Evolutionary conservation across 2,888 invertebrate species (phyloP), one percentile per base, ranked within the genome.

Genomic region (Pemphredon lugubris): DNA sequence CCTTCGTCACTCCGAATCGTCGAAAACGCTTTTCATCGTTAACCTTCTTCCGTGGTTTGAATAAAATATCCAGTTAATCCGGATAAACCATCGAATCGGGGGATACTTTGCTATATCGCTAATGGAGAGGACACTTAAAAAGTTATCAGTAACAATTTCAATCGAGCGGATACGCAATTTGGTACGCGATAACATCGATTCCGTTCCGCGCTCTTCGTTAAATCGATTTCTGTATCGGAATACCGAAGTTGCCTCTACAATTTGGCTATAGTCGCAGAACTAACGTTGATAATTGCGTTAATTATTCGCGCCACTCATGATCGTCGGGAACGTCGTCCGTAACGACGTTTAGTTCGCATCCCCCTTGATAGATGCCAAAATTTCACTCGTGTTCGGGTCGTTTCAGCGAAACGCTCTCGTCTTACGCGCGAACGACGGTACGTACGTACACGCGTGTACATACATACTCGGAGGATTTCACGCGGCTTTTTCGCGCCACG

Each of bases 211-310:
- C 23, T 23, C 2, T 32, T 21, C 32, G 39, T 55, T 40, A 42
- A 48, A 55, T 32, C 23, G 48, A 55, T 63, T 63, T 48, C 20
- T 32, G 9, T 32, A 5, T 32, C 23, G 45, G 30, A 39, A 47
- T 57, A 48, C 40, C 47, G n/a, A 48, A 57, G 47, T 47, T 48
- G 30, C 54, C 18, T 18, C 37, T 13, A 13, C 20, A 18, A 39
- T 37, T 54, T 21, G 50, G n/a, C 14, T 39, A 4, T 13, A 44
- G 20, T 39, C 11, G 20, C 45, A 2, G 23, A 16, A 23, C 23
- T 18, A 30, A 32, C 54, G 45, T 45, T 55, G 57, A 57, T 68
- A 57, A 68, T 53, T 57, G 51, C 42, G 16, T 39, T 51, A 63
- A 68, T 57, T 63, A 63, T 34, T 51, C 26, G 21, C 39, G 51